Conservation (phyloP, 2,797 vertebrate species). For the Brotogeris chrysoptera region DNA sequence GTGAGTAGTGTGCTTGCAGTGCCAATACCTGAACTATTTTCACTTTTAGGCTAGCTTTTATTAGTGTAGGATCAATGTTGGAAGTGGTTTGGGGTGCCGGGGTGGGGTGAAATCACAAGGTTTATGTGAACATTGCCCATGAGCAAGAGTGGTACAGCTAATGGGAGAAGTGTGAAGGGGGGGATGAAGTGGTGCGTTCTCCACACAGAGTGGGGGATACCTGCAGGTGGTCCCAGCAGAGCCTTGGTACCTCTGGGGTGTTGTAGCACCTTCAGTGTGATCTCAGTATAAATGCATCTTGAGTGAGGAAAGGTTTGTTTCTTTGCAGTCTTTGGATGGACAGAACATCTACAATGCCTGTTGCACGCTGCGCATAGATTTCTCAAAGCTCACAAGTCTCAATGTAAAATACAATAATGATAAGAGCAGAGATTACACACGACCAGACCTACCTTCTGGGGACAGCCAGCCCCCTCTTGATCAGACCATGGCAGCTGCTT, state of each 20-base stretch:
- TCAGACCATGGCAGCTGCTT: slow-evolving; percentile 89
- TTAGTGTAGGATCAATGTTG: neutral
- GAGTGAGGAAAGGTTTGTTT: neutral
- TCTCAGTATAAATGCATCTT: neutral
- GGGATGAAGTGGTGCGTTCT: neutral
- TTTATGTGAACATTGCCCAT: neutral
- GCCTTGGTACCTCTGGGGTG: neutral
- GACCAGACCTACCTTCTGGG: slow-evolving; percentile 91
- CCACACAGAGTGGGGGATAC: neutral
- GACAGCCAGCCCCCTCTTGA: slow-evolving; percentile 89
- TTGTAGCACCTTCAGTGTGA: neutral
- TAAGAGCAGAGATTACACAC: slow-evolving; percentile 93
- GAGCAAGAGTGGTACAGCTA: neutral
- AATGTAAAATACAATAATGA: slow-evolving; percentile 98
- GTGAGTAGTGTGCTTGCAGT: slow-evolving; percentile 75
- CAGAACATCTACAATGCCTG: slow-evolving; percentile 98
- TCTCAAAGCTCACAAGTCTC: slow-evolving; percentile 94
- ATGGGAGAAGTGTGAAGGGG: neutral
- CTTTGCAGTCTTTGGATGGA: slow-evolving; percentile 87
- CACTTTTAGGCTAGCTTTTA: neutral
- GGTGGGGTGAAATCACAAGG: neutral
- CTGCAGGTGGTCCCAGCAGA: neutral
- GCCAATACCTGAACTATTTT: neutral
- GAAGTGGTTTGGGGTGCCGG: neutral
- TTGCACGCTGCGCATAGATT: slow-evolving; percentile 93